Evolutionary conservation across 1,140 invertebrate genomes (phyloP).

Genomic region (Odontomachus brunneus): DNA sequence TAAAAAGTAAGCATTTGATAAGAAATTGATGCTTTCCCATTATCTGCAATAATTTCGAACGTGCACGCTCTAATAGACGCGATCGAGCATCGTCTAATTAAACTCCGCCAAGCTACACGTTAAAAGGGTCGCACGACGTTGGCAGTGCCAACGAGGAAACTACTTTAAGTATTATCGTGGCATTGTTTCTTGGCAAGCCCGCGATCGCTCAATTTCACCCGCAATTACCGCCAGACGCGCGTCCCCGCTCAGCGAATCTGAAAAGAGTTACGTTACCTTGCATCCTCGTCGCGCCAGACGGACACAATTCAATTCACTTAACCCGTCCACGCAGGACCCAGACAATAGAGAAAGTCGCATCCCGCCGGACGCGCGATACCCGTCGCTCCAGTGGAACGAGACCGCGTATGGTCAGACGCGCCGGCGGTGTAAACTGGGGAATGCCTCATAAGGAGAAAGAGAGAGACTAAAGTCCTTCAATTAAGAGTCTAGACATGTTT

Average conservation of each 20-base stretch:
- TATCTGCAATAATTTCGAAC: neutral
- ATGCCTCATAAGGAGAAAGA: too few relatives aligned
- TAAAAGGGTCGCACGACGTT: neutral
- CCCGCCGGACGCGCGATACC: neutral
- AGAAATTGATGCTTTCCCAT: too few relatives aligned
- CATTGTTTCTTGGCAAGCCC: neutral
- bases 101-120: neutral
- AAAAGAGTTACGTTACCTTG: neutral
- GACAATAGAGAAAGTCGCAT: neutral
- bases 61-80: neutral
- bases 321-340: too few relatives aligned
- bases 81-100: conserved; percentile 3
- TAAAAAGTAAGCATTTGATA: too few relatives aligned
- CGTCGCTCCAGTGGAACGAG: conserved; percentile 21
- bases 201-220: neutral
- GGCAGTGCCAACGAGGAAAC: neutral
- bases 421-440: neutral
- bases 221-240: neutral
- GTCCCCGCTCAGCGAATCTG: neutral
- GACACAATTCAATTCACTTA: neutral
- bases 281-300: neutral
- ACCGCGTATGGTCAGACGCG: conserved; percentile 3
- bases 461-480: too few relatives aligned
- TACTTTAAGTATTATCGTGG: neutral
- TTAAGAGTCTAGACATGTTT: too few relatives aligned